Evolutionary conservation across 2,113 vertebrate genomes (phyloP).

Genomic region (Nyctereutes procyonoides): DNA sequence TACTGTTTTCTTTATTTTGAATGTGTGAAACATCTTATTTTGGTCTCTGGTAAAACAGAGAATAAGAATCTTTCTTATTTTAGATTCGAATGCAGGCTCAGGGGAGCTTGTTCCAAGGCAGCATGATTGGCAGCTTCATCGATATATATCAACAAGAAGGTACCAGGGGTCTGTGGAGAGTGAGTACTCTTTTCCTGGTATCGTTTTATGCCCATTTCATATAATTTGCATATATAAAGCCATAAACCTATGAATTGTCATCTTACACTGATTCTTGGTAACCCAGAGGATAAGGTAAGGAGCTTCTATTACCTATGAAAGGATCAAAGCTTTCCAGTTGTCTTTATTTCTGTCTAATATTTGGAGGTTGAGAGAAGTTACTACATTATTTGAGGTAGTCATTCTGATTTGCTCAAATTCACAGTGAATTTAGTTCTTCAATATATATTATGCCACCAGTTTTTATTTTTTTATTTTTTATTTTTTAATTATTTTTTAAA

Average conservation of each 20-base stretch:
- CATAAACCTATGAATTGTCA: conserved; percentile 23
- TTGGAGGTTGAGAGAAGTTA: not conserved
- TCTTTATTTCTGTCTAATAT: conserved; percentile 44
- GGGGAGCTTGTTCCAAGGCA: conserved; percentile 95
- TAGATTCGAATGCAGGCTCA: conserved; percentile 99
- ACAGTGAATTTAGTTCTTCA: conserved; percentile 39
- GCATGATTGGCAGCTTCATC: conserved; percentile 98
- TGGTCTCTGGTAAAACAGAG: conserved; percentile 31
- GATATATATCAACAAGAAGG: conserved; percentile 99
- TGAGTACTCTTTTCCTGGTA: conserved; percentile 84
- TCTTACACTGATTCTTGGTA: conserved; percentile 18
- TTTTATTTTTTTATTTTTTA: too few species aligned
- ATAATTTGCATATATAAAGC: conserved; percentile 42
- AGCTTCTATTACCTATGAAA: conserved; percentile 26
- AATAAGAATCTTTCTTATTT: conserved; percentile 59
- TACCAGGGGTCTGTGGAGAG: conserved; percentile 96
- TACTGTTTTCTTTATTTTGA: conserved; percentile 53
- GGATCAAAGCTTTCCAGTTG: not conserved
- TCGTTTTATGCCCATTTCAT: not conserved
- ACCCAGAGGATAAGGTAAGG: conserved; percentile 12
- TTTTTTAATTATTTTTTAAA: too few species aligned
- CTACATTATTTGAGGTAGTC: conserved; percentile 25
- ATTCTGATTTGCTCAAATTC: conserved; percentile 43
- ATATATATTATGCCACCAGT: not conserved
- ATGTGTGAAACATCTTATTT: conserved; percentile 21